Conservation (phyloP, 2,888 invertebrate genomes). For the Drosophila fulvimacula region DNA sequence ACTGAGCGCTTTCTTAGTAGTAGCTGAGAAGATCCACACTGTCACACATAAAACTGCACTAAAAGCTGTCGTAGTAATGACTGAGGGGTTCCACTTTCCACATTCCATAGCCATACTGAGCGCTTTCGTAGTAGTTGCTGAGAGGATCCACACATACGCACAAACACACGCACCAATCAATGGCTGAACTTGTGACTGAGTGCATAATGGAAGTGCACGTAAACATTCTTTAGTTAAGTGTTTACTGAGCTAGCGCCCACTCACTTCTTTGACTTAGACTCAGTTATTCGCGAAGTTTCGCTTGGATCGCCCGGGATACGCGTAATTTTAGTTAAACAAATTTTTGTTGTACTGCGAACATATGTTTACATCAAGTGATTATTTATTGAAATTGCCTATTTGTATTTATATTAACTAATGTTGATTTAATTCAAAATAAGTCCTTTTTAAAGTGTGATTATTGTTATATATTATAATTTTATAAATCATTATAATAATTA, state of each 20-base stretch:
- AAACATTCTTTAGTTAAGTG: background rate
- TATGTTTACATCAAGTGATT: background rate
- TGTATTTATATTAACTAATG: too few relatives aligned
- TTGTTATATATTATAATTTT: too few relatives aligned
- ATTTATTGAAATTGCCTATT: background rate
- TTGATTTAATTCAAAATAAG: too few relatives aligned
- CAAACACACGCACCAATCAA: background rate
- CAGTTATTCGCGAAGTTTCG: background rate
- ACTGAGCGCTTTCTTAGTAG: too few relatives aligned
- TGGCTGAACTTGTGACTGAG: background rate
- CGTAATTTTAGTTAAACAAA: background rate
- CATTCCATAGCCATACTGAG: too few relatives aligned
- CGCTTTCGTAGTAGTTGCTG: too few relatives aligned
- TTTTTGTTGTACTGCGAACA: background rate
- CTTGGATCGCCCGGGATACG: background rate
- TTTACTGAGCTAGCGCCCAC: background rate
- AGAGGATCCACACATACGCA: background rate
- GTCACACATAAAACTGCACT: too few relatives aligned
- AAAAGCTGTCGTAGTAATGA: too few relatives aligned
- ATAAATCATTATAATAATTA: too few relatives aligned
- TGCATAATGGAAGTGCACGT: background rate
- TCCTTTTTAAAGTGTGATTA: too few relatives aligned
- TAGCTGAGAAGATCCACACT: background rate
- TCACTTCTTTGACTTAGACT: background rate
- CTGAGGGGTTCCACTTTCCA: too few relatives aligned